A percentile compares a stretch with the other conserved stretches of the same genome.
Evolutionary conservation across 2,113 vertebrate species (phyloP).

Genomic region (Australoheros scitulus): DNA sequence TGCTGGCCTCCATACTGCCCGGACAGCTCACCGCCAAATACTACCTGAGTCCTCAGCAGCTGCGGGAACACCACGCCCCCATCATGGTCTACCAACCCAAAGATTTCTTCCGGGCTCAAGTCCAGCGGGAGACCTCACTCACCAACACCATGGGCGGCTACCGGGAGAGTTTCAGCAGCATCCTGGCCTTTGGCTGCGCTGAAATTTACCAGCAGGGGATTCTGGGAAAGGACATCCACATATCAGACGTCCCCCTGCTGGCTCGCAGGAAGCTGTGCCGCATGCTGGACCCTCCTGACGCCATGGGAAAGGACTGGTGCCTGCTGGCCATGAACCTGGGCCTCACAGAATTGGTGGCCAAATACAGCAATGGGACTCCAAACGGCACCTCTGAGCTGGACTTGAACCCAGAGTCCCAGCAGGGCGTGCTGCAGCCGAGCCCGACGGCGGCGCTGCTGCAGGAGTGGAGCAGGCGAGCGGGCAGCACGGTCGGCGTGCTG

Average conservation of each 20-base stretch:
- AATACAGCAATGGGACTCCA: constrained; percentile 82
- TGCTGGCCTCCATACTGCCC: constrained; percentile 90
- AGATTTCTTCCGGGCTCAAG: constrained; percentile 93
- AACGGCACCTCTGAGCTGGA: constrained; percentile 76
- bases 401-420: constrained; percentile 29
- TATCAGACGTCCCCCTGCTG: constrained; percentile 88
- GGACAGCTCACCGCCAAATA: constrained; percentile 91
- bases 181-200: constrained; percentile 91
- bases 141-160: constrained; percentile 98
- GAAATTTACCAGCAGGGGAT: constrained; percentile 91
- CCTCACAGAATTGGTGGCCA: constrained; percentile 93
- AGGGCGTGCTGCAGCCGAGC: constrained; percentile 79
- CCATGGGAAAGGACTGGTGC: constrained; percentile 98
- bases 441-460: constrained; percentile 89
- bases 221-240: constrained; percentile 89
- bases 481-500: constrained; percentile 90
- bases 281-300: constrained; percentile 94
- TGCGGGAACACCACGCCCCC: constrained; percentile 92
- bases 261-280: constrained; percentile 91
- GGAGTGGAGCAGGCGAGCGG: constrained; percentile 88
- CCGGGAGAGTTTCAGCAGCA: constrained; percentile 95
- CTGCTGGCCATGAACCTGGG: constrained; percentile 98
- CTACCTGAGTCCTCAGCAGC: constrained; percentile 97
- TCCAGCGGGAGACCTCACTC: constrained; percentile 88
- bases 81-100: constrained; percentile 98